Evolutionary conservation across 1,140 invertebrate genomes (phyloP), one percentile per base, ranked within the genome.

Genomic region (Zaprionus lachaisei): DNA sequence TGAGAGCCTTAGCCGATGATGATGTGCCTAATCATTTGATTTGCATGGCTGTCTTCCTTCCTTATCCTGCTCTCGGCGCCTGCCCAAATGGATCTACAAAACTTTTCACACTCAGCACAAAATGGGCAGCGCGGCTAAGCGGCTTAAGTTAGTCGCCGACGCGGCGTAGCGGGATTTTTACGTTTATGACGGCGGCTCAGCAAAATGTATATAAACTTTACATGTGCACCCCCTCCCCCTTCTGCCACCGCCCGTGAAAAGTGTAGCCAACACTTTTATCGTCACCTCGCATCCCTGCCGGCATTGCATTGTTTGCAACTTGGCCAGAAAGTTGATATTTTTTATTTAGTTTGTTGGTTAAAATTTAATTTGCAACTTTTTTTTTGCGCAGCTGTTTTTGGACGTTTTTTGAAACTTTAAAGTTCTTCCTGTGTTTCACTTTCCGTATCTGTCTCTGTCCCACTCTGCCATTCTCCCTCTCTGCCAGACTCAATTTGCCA

Each of bases 21-120:
- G 80, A 69, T 72, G 72, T 56, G 64, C 66, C 80, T 83, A 86
- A 87, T 86, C 83, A 83, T 86, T 87, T 81, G 84, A 89, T 87
- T 87, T 87, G 84, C 78, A 84, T 80, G 58, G 57, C 51, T 68
- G 47, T 47, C 24, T 56, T 14, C 22, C 20, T 22, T 31, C 44
- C 41, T 7, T 17, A n/a, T 9, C 41, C 41, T 44, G 14, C 38
- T 3, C 41, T 9, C 41, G 9, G 6, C 41, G 31, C n/a, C 41
- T 17, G n/a, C 17, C 41, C 41, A 55, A 58, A 58, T 44, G 55
- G 55, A 71, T 44, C 69, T 51, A 47, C 71, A 58, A 82, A 87
- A 89, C 72, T 87, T 87, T 89, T 86, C 76, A 71, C 81, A 89
- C 84, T 87, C 84, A 87, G 84, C 84, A 89, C 61, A 80, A 60